These are phyloP conservation scores for Myripristis jacobus DNA, from an alignment of 2,797 vertebrate genomes.

Conservation along the genomic window DNA sequence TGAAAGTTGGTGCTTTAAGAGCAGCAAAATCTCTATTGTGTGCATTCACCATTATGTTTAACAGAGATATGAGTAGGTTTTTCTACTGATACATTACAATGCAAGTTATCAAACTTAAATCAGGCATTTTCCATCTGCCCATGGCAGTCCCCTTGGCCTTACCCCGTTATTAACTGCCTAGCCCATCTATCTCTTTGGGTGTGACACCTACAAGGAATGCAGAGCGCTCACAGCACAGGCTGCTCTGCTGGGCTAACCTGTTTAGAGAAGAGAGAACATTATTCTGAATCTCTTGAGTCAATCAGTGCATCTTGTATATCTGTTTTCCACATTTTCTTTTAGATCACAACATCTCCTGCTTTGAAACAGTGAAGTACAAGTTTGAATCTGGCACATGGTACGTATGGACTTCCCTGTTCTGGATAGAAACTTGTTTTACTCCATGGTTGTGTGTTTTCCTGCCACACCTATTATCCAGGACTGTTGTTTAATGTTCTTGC, in stretches of 20 bases:
- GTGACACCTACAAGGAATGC: constrained; percentile 54
- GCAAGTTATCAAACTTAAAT: constrained; percentile 27
- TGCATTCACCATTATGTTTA: neutral
- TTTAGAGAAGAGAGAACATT: neutral
- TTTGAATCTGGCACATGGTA: constrained; percentile 97
- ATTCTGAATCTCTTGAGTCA: constrained; percentile 7
- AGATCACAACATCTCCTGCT: constrained; percentile 88
- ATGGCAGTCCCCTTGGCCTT: constrained; percentile 22
- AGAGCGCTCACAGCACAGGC: neutral
- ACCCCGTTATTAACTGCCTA: constrained; percentile 27
- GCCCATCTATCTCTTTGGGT: constrained; percentile 35
- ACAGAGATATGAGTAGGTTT: neutral
- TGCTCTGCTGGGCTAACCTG: constrained; percentile 35
- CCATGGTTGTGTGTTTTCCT: constrained; percentile 8
- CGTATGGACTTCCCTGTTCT: constrained; percentile 58
- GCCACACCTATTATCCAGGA: constrained; percentile 43
- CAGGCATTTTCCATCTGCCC: constrained; percentile 12
- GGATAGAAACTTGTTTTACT: constrained; percentile 3
- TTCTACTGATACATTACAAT: constrained; percentile 9
- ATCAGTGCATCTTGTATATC: neutral
- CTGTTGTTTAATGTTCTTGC: constrained; percentile 32
- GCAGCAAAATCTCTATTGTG: too few relatives aligned
- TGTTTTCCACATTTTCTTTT: constrained; percentile 18
- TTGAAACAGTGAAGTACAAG: constrained; percentile 93
- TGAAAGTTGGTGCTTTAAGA: too few relatives aligned